phyloP scores from a whole-genome alignment of 2,797 vertebrate species.

The Masticophis lateralis region DNA sequence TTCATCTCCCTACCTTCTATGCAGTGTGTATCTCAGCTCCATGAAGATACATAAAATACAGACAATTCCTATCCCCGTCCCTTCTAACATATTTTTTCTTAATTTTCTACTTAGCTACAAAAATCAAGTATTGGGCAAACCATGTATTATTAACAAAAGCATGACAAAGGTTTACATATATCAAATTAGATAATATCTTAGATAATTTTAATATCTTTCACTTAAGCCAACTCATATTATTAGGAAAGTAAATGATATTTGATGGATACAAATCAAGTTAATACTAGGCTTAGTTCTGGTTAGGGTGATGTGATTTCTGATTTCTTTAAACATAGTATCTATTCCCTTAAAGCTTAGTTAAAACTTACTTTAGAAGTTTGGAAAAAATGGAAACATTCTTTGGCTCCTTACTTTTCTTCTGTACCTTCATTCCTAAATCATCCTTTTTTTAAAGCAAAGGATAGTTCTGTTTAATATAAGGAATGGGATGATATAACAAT shows the following conservation, averaged over 20 bases:
- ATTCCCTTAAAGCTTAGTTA: neutral
- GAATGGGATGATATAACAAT: neutral
- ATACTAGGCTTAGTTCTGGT: neutral
- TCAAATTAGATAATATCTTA: neutral
- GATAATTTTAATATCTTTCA: neutral
- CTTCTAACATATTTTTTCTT: neutral
- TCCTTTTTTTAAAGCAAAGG: neutral
- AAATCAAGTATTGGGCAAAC: neutral
- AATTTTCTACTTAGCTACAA: neutral
- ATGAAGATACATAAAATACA: neutral
- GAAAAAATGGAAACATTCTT: neutral
- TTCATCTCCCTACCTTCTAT: neutral
- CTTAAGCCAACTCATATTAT: neutral
- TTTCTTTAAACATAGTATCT: neutral
- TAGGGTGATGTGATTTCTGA: neutral
- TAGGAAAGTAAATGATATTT: neutral
- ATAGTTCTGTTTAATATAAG: neutral
- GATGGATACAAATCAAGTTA: neutral
- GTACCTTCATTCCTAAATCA: neutral
- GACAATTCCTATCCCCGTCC: neutral
- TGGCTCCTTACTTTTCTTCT: neutral
- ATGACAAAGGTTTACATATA: neutral
- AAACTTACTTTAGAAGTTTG: neutral
- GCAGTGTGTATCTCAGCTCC: too few relatives aligned
- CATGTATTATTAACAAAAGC: neutral